Base-by-base conservation (phyloP, 2,797 vertebrate genomes). In the Sebastes nivosus region DNA sequence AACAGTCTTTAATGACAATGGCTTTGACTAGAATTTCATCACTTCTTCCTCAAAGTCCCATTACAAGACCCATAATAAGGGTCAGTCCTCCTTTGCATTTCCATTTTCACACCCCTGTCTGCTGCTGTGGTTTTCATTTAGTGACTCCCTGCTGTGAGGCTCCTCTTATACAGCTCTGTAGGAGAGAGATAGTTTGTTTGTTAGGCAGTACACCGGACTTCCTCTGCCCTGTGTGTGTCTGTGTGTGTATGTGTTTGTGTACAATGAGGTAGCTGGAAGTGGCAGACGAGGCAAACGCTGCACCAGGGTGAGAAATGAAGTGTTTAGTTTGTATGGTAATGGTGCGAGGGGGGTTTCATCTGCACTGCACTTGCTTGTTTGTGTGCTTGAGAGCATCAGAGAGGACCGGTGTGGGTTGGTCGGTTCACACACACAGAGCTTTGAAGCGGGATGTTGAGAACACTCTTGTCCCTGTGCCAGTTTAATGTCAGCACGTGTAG, bases 281-380 rank as follows among this genome's bases (percentile, higher is more conserved):
- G 72, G 78, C 77, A 86, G 77, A 67, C 71, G 74, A 84, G 85
- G 83, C 87, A 92, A 93, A 91, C 63, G 66, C 87, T 70, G 64
- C 93, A 93, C 90, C 60, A 52, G 72, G 77, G 87, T 91, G 92
- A 88, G 79, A 94, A 83, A 64, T 87, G 24, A 66, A 67, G 75
- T 75, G 80, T 86, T 86, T 75, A 54, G 84, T 89, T 85, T 78
- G 75, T 78, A 82, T 89, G 87, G 55, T 79, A 89, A 83, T 82
- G 79, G 24, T 59, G 64, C 18, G 57, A 42, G 67, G 52, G 27
- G 58, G 27, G 58, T 42, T 80, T 87, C 72, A 36, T 74, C 63
- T 67, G 61, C 29, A 7, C 29, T 67, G 66, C 59, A 30, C 77
- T 57, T 36, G 69, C 46, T 46, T 74, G 29, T 67, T 68, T 64